Conservation (phyloP, 2,113 vertebrate genomes). For the Neolamprologus brichardi region DNA sequence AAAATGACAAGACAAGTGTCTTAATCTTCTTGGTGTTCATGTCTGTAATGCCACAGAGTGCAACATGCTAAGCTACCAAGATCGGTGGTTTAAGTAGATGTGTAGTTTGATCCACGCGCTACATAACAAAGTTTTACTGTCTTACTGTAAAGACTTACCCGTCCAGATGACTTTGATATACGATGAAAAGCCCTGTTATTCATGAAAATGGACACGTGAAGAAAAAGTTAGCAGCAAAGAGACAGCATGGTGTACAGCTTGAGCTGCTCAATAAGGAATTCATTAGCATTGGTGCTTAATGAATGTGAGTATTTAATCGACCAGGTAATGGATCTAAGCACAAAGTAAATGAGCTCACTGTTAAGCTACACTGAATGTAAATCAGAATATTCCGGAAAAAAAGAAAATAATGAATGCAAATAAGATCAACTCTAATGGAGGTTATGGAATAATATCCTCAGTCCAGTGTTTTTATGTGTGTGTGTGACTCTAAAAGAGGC, state of each 20-base stretch:
- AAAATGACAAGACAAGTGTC: neutral
- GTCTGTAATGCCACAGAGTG: neutral
- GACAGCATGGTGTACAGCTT: neutral
- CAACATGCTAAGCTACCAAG: neutral
- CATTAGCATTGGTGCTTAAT: neutral
- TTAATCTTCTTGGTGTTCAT: neutral
- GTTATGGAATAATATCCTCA: neutral
- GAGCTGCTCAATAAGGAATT: neutral
- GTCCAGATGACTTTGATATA: neutral
- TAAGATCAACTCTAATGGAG: neutral
- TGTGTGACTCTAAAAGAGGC: neutral
- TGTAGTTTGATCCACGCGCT: fast-evolving
- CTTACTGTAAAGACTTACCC: neutral
- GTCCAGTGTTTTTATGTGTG: neutral
- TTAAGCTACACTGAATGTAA: neutral
- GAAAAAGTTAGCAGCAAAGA: neutral
- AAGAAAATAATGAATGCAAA: neutral
- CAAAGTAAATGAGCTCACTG: neutral
- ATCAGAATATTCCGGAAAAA: neutral
- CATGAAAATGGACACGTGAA: neutral
- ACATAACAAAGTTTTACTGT: neutral
- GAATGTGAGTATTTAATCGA: neutral
- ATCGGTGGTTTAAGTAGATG: fast-evolving
- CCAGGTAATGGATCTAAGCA: neutral
- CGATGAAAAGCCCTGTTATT: neutral